phyloP scores from a whole-genome alignment of 2,113 vertebrate genomes.

The Danio rerio region GRCz12tu NC_133183.1:23134501-23135000 shows the following conservation, averaged over 20 bases:
- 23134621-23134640: constrained; percentile 30
- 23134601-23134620: constrained; percentile 8
- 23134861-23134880: no score
- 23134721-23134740: constrained; percentile 10
- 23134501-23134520: constrained; percentile 39
- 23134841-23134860: no score
- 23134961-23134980: no score
- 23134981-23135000: no score
- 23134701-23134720: not conserved
- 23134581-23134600: constrained; percentile 36
- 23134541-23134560: constrained; percentile 20
- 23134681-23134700: not conserved
- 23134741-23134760: constrained; percentile 8
- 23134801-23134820: no score
- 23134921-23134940: no score
- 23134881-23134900: no score
- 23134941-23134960: no score
- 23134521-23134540: constrained; percentile 23
- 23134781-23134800: not conserved
- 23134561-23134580: constrained; percentile 28
- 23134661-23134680: constrained; percentile 26
- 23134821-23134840: no score
- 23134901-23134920: no score
- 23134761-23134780: not conserved
- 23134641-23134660: constrained; percentile 25